Evolutionary conservation across 2,888 invertebrate species (phyloP), one percentile per base, ranked within the genome.

Genomic region (Andricus curvator): DNA sequence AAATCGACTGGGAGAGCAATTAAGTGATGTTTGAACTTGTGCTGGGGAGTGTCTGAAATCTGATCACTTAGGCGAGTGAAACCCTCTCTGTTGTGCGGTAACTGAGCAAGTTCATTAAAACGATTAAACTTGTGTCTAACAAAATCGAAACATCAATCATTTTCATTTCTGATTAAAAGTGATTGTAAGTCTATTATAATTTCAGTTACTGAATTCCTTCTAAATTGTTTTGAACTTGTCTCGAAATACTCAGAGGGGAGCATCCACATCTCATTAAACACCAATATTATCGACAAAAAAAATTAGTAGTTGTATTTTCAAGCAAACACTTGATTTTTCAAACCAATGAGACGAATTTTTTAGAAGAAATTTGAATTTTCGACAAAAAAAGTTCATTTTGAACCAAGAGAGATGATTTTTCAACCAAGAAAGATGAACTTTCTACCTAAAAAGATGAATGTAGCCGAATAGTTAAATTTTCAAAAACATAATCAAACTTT

Each of bases 31-130:
- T 74, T 74, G 74, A 74, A 74, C 74, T 56, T 74, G 74, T 33
- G n/a, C 51, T 74, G 51, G 74, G 74, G 74, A 74, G 74, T 74
- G 74, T 74, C 56, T 37, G 74, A 74, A 74, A 74, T 74, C 74
- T 74, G 74, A 74, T 74, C 74, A 74, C 74, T 74, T 74, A 74
- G 56, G 56, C 51, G 33, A 74, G 74, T 48, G 56, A 33, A 70
- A 56, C 74, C 51, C 74, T 74, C 74, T 74, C 74, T 74, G 74
- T 74, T 74, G 33, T 74, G 74, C 74, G 74, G 74, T 74, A 74
- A 74, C 74, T 56, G 74, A 74, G 74, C 74, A 74, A 74, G 74
- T 74, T 74, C 74, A 74, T 74, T 74, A 74, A 74, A 74, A 74
- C 74, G 74, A 74, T 74, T 74, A 74, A 74, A 56, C 74, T 29